These are phyloP conservation scores for Lacanobia wlatinum DNA, from an alignment of 2,888 invertebrate genomes.

Conservation along the genomic window DNA sequence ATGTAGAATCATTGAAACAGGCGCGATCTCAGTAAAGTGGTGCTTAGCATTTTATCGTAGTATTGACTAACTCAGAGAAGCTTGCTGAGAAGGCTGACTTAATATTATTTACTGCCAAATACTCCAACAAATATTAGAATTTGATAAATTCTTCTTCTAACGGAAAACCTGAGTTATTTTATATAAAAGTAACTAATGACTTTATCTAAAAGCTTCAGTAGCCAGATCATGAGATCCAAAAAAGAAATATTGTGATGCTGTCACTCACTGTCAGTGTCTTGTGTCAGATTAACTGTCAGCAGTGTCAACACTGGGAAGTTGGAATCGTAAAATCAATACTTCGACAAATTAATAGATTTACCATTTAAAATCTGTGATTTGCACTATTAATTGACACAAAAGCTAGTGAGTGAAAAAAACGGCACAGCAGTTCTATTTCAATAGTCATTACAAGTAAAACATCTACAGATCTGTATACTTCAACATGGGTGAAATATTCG, in stretches of 20 bases:
- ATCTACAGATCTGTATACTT: not conserved
- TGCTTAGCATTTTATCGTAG: too few species aligned
- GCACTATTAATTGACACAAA: not conserved
- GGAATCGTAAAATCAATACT: not conserved
- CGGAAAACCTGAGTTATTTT: too few species aligned
- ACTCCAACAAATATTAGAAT: too few species aligned
- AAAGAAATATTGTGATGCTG: not conserved
- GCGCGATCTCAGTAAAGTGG: too few species aligned
- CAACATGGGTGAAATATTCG: constrained; percentile 58
- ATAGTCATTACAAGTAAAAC: not conserved
- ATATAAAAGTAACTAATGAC: too few species aligned
- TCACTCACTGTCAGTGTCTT: not conserved
- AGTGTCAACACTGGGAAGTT: not conserved
- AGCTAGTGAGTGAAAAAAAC: not conserved
- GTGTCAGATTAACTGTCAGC: not conserved
- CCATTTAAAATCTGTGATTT: not conserved
- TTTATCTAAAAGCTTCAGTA: not conserved
- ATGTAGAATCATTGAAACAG: too few species aligned
- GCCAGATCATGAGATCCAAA: not conserved
- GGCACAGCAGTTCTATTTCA: not conserved
- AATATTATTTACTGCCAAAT: too few species aligned
- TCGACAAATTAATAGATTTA: not conserved
- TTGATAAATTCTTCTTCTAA: too few species aligned
- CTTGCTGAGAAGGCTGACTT: too few species aligned
- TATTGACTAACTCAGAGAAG: too few species aligned